These are phyloP conservation scores for Zaprionus tsacasi DNA, from an alignment of 1,140 invertebrate species.

Conservation along the genomic window DNA sequence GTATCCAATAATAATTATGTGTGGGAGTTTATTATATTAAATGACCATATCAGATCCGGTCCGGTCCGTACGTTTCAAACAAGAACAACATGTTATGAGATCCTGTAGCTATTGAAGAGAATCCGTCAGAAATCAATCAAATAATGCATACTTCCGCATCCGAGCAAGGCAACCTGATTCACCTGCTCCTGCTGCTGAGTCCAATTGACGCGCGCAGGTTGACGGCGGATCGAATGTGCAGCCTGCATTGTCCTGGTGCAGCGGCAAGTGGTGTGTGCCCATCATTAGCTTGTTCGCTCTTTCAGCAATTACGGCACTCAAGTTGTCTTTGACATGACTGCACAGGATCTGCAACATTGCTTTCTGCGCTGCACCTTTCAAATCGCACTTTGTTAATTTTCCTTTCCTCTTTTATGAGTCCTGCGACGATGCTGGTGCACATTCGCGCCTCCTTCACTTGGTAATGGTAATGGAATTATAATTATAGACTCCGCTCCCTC, in stretches of 20 bases:
- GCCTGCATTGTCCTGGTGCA: constrained; percentile 68
- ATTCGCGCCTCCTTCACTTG: constrained; percentile 42
- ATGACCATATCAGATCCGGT: too few relatives aligned
- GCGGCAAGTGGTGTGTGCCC: constrained; percentile 39
- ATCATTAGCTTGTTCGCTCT: constrained; percentile 61
- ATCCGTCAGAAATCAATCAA: constrained; percentile 55
- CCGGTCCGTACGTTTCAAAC: too few relatives aligned
- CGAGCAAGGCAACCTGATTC: constrained; percentile 50
- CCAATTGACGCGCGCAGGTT: constrained; percentile 59
- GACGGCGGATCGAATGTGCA: constrained; percentile 18
- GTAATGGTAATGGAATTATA: constrained; percentile 79
- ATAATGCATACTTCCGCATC: constrained; percentile 71
- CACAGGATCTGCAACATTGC: constrained; percentile 59
- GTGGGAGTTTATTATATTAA: too few relatives aligned
- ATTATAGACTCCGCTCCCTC: constrained; percentile 70
- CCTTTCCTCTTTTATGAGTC: constrained; percentile 28
- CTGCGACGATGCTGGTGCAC: constrained; percentile 31
- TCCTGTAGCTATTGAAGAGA: background rate
- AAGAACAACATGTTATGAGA: background rate
- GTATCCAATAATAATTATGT: too few relatives aligned
- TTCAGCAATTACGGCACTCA: constrained; percentile 73
- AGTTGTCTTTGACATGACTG: constrained; percentile 70
- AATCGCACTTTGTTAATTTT: constrained; percentile 54
- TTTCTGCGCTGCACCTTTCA: constrained; percentile 70
- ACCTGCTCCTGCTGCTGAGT: constrained; percentile 65